Evolutionary conservation across 1,140 invertebrate genomes (phyloP), one percentile per base, ranked within the genome.

Genomic region (Lepidurus packardi): DNA sequence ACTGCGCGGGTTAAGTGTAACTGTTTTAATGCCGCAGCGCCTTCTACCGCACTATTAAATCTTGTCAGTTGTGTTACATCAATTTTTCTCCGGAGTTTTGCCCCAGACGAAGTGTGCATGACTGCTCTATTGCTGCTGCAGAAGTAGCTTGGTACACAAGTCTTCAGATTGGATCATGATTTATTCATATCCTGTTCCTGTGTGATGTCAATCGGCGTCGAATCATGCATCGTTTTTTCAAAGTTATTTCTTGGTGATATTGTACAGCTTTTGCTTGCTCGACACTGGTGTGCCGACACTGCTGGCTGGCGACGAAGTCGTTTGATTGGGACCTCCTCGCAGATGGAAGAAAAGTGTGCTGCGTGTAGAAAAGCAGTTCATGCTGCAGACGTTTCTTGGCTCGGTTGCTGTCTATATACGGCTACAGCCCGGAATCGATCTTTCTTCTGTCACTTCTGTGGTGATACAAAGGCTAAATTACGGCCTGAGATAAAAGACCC

Each of bases 121-220:
- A 16, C 53, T 65, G 53, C 53, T n/a, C 53, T 65, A n/a, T 13
- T 65, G 16, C 21, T 65, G 53, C 53, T 7, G 53, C 53, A 13
- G 21, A 65, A 65, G 21, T 65, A 65, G 13, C 53, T 65, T 16
- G 13, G 21, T 21, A 65, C 53, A 65, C 53, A 13, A 65, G 21
- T 21, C 53, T 65, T 9, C 21, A 16, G 53, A 65, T 65, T 16
- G 53, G 53, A 65, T 21, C 53, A 65, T 65, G 53, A 65, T 65
- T 65, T 65, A 65, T 65, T 65, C 53, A 65, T 65, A 65, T 65
- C 53, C 53, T 65, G n/a, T 65, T 65, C n/a, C 53, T 65, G 53
- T 65, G 16, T 65, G 53, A 65, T 65, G 53, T 65, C 53, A 65
- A 65, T n/a, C 53, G 7, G 10, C 53, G 21, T 65, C 21, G 53